phyloP scores from a whole-genome alignment of 2,888 invertebrate genomes.

The Fragum whitleyi region DNA sequence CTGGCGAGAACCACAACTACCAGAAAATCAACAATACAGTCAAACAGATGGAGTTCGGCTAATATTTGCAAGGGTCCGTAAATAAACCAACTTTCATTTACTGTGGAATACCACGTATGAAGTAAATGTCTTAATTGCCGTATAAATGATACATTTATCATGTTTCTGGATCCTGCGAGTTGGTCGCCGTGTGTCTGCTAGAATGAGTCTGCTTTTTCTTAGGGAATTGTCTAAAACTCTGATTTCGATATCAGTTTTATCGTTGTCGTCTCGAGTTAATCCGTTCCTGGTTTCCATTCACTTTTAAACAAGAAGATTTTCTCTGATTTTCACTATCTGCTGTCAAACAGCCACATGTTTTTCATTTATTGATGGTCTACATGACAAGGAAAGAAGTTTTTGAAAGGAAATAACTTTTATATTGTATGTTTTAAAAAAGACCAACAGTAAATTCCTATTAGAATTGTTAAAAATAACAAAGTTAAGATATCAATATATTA shows the following conservation, averaged over 20 bases:
- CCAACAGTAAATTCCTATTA: no score
- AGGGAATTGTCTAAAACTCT: constrained; percentile 24
- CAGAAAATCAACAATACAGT: no score
- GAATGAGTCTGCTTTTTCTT: constrained; percentile 22
- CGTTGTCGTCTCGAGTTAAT: constrained; percentile 27
- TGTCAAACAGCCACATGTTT: constrained; percentile 7
- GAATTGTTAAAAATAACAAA: no score
- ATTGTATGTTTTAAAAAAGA: no score
- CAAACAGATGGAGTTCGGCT: no score
- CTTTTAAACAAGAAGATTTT: constrained; percentile 4
- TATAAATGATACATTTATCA: constrained; percentile 31
- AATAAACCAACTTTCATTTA: no score
- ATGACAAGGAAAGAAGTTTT: neutral
- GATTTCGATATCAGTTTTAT: constrained; percentile 25
- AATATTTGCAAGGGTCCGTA: no score
- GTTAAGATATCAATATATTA: no score
- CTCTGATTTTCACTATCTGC: constrained; percentile 18
- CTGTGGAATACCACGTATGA: neutral
- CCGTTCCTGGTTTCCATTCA: constrained; percentile 15
- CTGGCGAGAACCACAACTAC: no score
- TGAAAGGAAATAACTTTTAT: neutral
- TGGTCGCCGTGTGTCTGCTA: constrained; percentile 15
- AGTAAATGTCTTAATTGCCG: constrained; percentile 16
- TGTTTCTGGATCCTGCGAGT: constrained; percentile 7
- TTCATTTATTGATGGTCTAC: neutral